Conservation (phyloP, 2,113 vertebrate genomes). For the Mesocricetus auratus region DNA sequence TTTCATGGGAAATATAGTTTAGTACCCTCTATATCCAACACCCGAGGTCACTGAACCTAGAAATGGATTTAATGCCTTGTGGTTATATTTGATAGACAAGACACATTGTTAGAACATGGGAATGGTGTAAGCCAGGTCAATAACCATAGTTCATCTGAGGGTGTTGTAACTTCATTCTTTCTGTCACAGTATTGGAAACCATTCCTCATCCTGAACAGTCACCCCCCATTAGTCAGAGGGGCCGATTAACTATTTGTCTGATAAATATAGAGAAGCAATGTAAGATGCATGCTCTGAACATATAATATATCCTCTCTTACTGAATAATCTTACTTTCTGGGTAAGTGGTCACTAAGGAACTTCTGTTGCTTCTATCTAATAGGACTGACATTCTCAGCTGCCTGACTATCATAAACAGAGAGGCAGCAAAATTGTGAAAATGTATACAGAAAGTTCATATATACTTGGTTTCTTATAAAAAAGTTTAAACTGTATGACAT, state of each 20-base stretch:
- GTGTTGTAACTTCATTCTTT: conserved; percentile 8
- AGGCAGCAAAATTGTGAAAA: not conserved
- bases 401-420: not conserved
- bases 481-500: not conserved
- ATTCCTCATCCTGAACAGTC: not conserved
- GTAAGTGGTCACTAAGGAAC: not conserved
- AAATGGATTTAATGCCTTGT: conserved; percentile 31
- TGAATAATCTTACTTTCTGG: not conserved
- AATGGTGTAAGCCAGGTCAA: conserved; percentile 30
- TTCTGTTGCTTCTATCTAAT: not conserved
- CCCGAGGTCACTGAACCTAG: conserved; percentile 47
- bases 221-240: not conserved
- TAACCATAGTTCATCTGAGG: not conserved
- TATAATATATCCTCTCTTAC: not conserved
- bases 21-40: conserved; percentile 23
- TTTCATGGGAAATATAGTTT: conserved; percentile 39
- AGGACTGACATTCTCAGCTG: not conserved
- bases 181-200: not conserved
- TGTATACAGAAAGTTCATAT: not conserved
- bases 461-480: not conserved
- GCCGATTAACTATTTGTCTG: not conserved
- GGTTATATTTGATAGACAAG: conserved; percentile 53
- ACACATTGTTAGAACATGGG: conserved; percentile 32
- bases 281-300: not conserved
- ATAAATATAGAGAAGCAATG: conserved; percentile 14